These are phyloP conservation scores for Proisotoma minuta DNA, from an alignment of 2,888 invertebrate genomes.

Conservation along the genomic window DNA sequence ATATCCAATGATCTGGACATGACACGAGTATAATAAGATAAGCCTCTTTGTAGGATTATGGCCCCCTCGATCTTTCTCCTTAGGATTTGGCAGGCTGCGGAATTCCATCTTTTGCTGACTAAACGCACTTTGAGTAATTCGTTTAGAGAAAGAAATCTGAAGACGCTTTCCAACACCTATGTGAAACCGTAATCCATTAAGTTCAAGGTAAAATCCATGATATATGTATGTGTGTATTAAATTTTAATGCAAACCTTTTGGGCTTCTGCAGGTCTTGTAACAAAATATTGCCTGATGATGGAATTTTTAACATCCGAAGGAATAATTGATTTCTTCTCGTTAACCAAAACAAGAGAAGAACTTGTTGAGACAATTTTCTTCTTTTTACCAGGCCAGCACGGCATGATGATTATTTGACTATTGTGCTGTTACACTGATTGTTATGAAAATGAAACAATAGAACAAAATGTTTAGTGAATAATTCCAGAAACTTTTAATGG, in stretches of 20 bases:
- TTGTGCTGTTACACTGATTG: too few species aligned
- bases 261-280: too few species aligned
- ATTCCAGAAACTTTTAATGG: not conserved
- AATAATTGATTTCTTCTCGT: slow-evolving; percentile 1
- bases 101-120: slow-evolving; percentile 28
- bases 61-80: slow-evolving; percentile 32
- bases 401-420: not conserved
- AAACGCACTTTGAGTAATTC: slow-evolving; percentile 21
- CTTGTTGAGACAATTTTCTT: not conserved
- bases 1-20: slow-evolving; percentile 30
- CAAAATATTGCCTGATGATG: too few species aligned
- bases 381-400: slow-evolving; percentile 5
- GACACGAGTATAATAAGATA: slow-evolving; percentile 27
- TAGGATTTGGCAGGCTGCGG: slow-evolving; percentile 20
- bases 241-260: too few species aligned
- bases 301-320: not conserved
- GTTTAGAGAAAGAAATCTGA: slow-evolving; percentile 19
- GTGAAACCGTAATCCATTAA: not conserved
- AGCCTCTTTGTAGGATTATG: slow-evolving; percentile 29
- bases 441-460: not conserved
- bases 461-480: not conserved
- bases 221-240: too few species aligned
- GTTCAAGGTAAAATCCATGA: too few species aligned
- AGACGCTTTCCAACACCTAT: slow-evolving; percentile 19
- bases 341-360: not conserved